These are phyloP conservation scores for Nansenia antarctica DNA, from an alignment of 2,113 vertebrate species.

Conservation along the genomic window DNA sequence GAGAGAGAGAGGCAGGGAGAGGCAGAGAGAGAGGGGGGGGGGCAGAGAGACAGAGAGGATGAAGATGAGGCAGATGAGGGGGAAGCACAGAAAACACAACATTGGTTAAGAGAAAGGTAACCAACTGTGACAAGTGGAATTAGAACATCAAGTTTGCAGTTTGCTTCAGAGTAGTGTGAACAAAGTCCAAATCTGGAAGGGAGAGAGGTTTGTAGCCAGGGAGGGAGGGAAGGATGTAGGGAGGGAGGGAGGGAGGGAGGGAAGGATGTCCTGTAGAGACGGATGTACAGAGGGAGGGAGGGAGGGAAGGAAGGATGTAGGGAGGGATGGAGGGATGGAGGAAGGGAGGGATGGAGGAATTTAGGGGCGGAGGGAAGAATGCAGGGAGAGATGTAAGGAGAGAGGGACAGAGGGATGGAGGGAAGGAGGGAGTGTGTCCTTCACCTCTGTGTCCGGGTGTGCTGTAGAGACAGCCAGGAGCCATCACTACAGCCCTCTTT, in stretches of 20 bases:
- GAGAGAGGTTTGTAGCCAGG: neutral
- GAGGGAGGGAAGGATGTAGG: no score
- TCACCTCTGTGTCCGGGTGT: slow-evolving; percentile 55
- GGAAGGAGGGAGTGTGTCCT: slow-evolving; percentile 58
- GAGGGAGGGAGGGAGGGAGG: no score
- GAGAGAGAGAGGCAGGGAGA: neutral
- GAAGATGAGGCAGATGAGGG: slow-evolving; percentile 19
- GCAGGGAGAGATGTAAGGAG: slow-evolving; percentile 4
- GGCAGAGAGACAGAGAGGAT: neutral
- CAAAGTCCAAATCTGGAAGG: neutral
- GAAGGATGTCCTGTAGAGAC: no score
- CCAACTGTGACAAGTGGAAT: slow-evolving; percentile 58
- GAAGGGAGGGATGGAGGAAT: slow-evolving; percentile 14
- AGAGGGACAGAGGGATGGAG: no score
- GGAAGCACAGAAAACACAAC: no score
- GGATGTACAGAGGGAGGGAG: no score
- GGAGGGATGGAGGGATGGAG: neutral
- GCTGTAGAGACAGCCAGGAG: slow-evolving; percentile 57
- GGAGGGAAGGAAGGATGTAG: neutral
- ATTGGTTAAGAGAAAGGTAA: no score
- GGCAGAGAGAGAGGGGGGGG: neutral
- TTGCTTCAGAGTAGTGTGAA: slow-evolving; percentile 57
- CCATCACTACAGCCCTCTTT: slow-evolving; percentile 55
- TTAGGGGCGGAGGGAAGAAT: no score
- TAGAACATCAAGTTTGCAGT: slow-evolving; percentile 59